Base-by-base conservation (phyloP, 2,888 invertebrate species). In the Scaptomyza parva region DNA sequence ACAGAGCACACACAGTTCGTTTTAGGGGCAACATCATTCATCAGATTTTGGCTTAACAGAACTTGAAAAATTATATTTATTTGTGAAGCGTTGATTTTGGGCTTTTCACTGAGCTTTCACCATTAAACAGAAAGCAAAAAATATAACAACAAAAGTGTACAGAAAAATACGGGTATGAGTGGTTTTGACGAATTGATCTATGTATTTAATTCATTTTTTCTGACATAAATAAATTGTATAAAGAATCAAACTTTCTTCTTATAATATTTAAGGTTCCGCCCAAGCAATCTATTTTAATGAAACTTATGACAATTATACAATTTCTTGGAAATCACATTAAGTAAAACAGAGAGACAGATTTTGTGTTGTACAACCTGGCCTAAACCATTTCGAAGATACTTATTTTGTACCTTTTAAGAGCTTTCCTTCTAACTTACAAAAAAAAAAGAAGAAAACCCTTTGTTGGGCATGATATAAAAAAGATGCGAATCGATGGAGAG, bases 61-160 rank as follows among this genome's bases (percentile, higher is more conserved):
- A 77, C 67, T 75, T 64, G 63, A 79, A 69, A 72, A 69, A 78
- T 79, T 77, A 70, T 73, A 72, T 72, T 72, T 78, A 72, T 79
- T 82, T 79, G 52, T 45, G 47, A 22, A 33, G 61, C 54, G 66
- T 54, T 70, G 86, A 85, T 79, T 82, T 70, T 30, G 33, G 14
- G 8, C 37, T 35, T 28, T 48, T 47, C 39, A n/a, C n/a, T n/a
- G 50, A 39, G 40, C 61, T 57, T 68, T 72, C 62, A 66, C 44
- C 63, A 70, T 69, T 60, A 63, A 63, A 57, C 22, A 33, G 47
- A 8, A 26, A 30, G n/a, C 4, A 28, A 37, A 48, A 40, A 12
- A 12, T 4, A 51, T 17, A 53, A 18, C 8, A 26, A 35, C n/a
- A 28, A 14, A 26, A 17, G 37, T 20, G 2, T 17, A 11, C 1